Evolutionary conservation across 2,113 vertebrate species (phyloP), one percentile per base, ranked within the genome.

Genomic region (Corythaixoides concolor): DNA sequence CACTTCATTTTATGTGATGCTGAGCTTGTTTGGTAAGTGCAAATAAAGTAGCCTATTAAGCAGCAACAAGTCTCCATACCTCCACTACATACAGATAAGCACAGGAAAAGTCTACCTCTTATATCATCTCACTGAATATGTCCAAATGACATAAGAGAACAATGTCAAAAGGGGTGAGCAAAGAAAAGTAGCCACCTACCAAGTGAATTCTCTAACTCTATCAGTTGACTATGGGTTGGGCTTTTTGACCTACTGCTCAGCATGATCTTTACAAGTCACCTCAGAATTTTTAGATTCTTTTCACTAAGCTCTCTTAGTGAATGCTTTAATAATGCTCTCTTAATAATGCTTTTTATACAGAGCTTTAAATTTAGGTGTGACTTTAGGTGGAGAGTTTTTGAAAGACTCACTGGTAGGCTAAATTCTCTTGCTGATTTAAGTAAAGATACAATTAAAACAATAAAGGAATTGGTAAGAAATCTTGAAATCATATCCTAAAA

Each of bases 161-260:
- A 68, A 26, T 74, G 68, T 87, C 76, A 92, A 78, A 92, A 85
- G 35, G 21, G 30, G 23, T 70, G 28, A 94, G 12, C 58, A 70
- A 77, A 87, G 39, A 91, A 55, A 53, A 77, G n/a, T 33, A 86
- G 56, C 50, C 72, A 60, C 92, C 92, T 56, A 63, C 72, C 23
- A 70, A 93, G 52, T 78, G 63, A 81, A 67, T 96, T 90, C 63
- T 64, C 28, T 64, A 47, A 78, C 32, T 81, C 37, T 55, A 58
- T 45, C 21, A 64, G 21, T 32, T 86, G 68, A 82, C 12, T 0
- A 7, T 78, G 64, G 35, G 50, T 78, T 94, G 47, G 75, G 37
- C 5, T 88, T 94, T 96, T 90, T 94, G 92, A 90, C 90, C 85
- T 81, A 12, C 47, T 63, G 19, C 88, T 94, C 95, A 86, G 76